phyloP scores from a whole-genome alignment of 1,140 invertebrate species.

The Amphibalanus amphitrite region DNA sequence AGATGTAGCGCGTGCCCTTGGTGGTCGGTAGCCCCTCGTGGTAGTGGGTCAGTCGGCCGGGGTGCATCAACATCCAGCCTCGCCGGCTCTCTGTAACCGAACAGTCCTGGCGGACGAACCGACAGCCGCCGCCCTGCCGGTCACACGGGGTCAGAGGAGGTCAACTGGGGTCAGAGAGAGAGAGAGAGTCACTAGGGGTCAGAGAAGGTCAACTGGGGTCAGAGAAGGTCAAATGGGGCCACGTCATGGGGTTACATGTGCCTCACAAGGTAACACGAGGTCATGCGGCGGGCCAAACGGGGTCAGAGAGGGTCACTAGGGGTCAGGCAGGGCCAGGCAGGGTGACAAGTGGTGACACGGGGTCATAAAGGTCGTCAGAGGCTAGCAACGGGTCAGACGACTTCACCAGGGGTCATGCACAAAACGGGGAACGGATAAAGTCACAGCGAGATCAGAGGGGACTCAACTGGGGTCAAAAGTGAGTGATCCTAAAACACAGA shows the following conservation, averaged over 20 bases:
- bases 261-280: neutral
- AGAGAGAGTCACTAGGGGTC: neutral
- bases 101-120: slow-evolving; percentile 92
- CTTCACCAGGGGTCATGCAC: too few species aligned
- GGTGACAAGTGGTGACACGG: neutral
- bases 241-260: neutral
- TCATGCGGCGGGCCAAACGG: neutral
- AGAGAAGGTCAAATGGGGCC: neutral
- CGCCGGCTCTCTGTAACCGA: slow-evolving; percentile 65
- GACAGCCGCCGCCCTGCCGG: slow-evolving; percentile 75
- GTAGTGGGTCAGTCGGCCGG: slow-evolving; percentile 57
- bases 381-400: neutral
- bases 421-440: too few species aligned
- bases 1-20: slow-evolving; percentile 80
- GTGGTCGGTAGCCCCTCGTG: slow-evolving; percentile 41
- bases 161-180: neutral
- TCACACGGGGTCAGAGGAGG: neutral
- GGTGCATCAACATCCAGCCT: slow-evolving; percentile 95
- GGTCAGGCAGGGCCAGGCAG: neutral
- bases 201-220: neutral
- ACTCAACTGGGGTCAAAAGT: neutral
- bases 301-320: neutral
- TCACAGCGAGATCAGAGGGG: neutral
- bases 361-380: neutral
- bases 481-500: neutral